A percentile compares a stretch with the other conserved stretches of the same genome.
Conservation (phyloP, 2,113 vertebrate genomes). For the Pteronura brasiliensis region DNA sequence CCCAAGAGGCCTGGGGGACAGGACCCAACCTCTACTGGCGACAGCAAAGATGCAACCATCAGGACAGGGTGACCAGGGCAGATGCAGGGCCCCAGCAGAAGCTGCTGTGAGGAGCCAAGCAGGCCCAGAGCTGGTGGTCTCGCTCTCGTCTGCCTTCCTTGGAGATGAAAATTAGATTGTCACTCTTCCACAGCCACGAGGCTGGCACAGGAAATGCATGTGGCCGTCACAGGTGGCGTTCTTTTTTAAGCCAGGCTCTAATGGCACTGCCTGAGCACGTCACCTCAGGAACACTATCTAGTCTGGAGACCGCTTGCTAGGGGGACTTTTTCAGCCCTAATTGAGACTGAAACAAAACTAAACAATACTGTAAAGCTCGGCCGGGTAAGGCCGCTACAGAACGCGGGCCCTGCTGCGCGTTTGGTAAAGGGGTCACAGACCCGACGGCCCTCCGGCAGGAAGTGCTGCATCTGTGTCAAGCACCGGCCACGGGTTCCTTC, state of each 20-base stretch:
- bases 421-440: fast-evolving
- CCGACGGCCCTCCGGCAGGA: fast-evolving
- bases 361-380: background rate
- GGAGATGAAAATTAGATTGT: background rate
- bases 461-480: fast-evolving
- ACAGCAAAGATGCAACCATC: background rate
- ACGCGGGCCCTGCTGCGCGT: fast-evolving
- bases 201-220: background rate
- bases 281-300: background rate
- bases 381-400: background rate
- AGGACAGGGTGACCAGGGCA: fast-evolving
- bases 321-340: background rate
- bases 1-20: background rate
- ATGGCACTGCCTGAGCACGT: fast-evolving
- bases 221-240: background rate
- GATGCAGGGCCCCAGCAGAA: background rate
- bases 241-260: background rate
- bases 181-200: too few species aligned
- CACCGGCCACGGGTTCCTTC: background rate
- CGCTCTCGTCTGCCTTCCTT: background rate
- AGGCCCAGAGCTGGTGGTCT: too few species aligned
- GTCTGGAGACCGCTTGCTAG: background rate
- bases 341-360: background rate
- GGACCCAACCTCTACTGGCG: too few species aligned
- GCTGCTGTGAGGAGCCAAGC: too few species aligned